phyloP scores from a whole-genome alignment of 2,888 invertebrate genomes.

The Patella pellucida region DNA sequence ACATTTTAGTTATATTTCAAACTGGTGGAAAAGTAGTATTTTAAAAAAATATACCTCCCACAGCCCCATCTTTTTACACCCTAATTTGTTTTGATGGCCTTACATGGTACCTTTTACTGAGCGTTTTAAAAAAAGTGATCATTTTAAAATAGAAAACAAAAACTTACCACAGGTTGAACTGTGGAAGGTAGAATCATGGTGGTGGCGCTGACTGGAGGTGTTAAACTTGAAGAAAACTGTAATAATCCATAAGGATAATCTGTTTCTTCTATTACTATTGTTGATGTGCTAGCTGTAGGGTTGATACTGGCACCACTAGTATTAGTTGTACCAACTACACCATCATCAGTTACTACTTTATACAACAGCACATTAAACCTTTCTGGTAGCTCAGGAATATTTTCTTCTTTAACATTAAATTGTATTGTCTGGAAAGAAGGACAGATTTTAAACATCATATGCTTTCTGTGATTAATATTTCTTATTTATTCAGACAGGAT shows the following conservation, averaged over 20 bases:
- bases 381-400: slow-evolving; percentile 60
- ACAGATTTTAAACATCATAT: not conserved
- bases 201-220: slow-evolving; percentile 45
- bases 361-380: slow-evolving; percentile 55
- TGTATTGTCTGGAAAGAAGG: slow-evolving; percentile 49
- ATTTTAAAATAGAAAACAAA: no score
- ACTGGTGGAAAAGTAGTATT: no score
- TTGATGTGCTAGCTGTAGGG: slow-evolving; percentile 32
- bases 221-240: slow-evolving; percentile 55
- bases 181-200: slow-evolving; percentile 50
- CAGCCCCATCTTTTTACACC: no score
- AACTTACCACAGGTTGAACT: slow-evolving; percentile 44
- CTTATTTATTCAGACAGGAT: not conserved
- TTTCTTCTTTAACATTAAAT: slow-evolving; percentile 56
- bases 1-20: no score
- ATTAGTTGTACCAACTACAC: slow-evolving; percentile 59
- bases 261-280: slow-evolving; percentile 56
- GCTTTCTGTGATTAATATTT: not conserved
- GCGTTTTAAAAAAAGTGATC: no score
- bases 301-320: slow-evolving; percentile 68
- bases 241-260: slow-evolving; percentile 67
- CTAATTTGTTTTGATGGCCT: no score
- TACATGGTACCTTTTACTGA: no score
- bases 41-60: no score
- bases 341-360: slow-evolving; percentile 53